Percentiles rank a stretch among this genome's conserved stretches.
phyloP scores from a whole-genome alignment of 92 coral and sea anemone species.

The Epizoanthus ramosus region DNA sequence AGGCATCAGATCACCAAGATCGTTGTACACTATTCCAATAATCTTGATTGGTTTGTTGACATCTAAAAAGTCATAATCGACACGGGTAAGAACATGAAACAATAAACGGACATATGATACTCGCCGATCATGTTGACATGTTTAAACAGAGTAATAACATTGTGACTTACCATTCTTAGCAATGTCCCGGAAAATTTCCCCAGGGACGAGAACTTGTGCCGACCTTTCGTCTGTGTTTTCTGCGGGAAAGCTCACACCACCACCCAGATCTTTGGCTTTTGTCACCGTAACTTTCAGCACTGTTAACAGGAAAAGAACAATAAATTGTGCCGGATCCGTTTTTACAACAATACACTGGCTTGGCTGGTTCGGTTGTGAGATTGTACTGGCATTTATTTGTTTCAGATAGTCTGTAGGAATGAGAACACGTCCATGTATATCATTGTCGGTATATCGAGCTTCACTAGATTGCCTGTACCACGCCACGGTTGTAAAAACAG shows the following conservation, averaged over 20 bases:
- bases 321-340: no score
- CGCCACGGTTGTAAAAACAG: no score
- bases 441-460: no score
- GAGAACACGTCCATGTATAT: no score
- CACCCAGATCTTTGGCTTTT: slow-evolving; percentile 51
- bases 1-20: slow-evolving; percentile 78
- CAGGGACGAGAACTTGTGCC: slow-evolving; percentile 60
- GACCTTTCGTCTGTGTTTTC: background rate
- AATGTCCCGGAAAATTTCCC: slow-evolving; percentile 60
- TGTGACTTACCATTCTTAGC: slow-evolving; percentile 18
- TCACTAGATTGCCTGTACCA: no score
- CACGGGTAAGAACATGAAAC: background rate
- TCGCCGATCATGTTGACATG: background rate
- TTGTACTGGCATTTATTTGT: no score
- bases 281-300: slow-evolving; percentile 62
- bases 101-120: no score
- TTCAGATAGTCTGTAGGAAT: no score
- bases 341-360: no score
- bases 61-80: slow-evolving; percentile 45
- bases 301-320: slow-evolving; percentile 7
- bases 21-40: slow-evolving; percentile 62
- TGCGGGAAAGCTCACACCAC: slow-evolving; percentile 61
- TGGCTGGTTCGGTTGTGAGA: no score
- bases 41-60: slow-evolving; percentile 53
- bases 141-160: background rate